Evolutionary conservation across 2,113 vertebrate genomes (phyloP).

Genomic region (Cyanoramphus novaezelandiae): DNA sequence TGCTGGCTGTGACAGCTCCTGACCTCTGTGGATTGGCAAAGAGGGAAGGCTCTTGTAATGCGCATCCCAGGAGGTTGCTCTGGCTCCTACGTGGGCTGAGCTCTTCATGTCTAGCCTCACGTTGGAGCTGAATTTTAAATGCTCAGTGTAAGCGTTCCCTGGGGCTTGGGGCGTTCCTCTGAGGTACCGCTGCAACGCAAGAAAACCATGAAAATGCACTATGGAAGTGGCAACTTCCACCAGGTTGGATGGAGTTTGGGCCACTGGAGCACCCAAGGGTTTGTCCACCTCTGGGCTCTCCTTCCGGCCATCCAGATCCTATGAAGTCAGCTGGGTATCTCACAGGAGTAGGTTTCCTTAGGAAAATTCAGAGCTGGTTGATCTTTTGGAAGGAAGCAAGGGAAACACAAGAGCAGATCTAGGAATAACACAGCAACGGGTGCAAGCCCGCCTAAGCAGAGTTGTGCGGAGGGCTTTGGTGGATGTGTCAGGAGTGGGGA

Average conservation of each 20-base stretch:
- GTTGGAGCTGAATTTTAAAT: not conserved
- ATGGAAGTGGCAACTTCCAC: not conserved
- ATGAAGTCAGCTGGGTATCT: not conserved
- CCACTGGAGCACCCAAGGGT: not conserved
- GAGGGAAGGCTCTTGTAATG: constrained; percentile 11
- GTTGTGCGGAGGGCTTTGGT: not conserved
- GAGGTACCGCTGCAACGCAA: not conserved
- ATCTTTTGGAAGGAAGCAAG: not conserved
- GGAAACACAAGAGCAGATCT: not conserved
- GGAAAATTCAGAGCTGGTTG: not conserved
- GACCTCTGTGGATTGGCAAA: constrained; percentile 48
- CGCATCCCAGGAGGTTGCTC: not conserved
- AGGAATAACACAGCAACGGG: not conserved
- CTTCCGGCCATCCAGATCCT: not conserved
- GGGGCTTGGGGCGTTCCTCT: not conserved
- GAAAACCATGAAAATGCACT: not conserved
- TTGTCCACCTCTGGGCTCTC: not conserved
- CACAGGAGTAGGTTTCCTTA: not conserved
- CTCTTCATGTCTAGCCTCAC: not conserved
- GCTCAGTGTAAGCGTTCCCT: not conserved
- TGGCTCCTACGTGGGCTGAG: not conserved
- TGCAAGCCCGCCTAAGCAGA: not conserved
- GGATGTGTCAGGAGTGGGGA: not conserved
- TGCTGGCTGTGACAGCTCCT: constrained; percentile 41
- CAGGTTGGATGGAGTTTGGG: not conserved